A percentile compares a stretch with the other conserved stretches of the same genome.
Conservation (phyloP, 2,888 invertebrate genomes). For the Desoria tigrina region DNA sequence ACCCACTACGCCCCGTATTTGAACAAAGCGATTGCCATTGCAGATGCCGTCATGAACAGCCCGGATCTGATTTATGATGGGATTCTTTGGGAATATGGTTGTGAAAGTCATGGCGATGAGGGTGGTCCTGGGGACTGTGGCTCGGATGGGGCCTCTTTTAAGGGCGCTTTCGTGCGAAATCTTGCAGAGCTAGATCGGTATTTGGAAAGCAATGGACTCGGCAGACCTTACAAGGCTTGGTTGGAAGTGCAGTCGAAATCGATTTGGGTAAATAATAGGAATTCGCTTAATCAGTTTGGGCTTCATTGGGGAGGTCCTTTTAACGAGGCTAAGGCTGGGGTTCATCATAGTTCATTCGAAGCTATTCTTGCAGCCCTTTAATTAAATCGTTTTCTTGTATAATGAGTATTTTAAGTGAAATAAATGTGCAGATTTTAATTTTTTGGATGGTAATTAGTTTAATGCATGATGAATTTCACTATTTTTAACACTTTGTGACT, state of each 20-base stretch:
- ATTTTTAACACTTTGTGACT: too few relatives aligned
- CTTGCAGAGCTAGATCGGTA: conserved; percentile 47
- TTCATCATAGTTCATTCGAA: conserved; percentile 49
- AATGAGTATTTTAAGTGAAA: too few relatives aligned
- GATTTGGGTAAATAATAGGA: conserved; percentile 42
- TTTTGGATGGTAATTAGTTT: too few relatives aligned
- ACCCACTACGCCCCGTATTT: conserved; percentile 30
- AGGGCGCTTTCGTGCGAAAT: conserved; percentile 49
- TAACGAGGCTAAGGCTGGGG: conserved; percentile 37
- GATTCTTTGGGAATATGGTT: conserved; percentile 45
- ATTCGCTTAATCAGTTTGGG: conserved; percentile 49
- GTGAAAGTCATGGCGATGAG: conserved; percentile 38
- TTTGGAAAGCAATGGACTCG: conserved; percentile 15
- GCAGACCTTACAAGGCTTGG: conserved; percentile 43
- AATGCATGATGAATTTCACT: too few relatives aligned
- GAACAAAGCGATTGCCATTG: conserved; percentile 42
- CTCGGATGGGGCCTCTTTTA: conserved; percentile 41
- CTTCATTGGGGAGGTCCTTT: conserved; percentile 46
- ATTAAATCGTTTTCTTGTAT: too few relatives aligned
- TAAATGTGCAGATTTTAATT: too few relatives aligned
- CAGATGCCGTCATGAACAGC: conserved; percentile 46
- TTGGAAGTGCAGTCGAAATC: conserved; percentile 36
- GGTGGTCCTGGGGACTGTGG: too few relatives aligned
- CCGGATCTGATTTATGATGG: conserved; percentile 36
- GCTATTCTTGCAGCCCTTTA: conserved; percentile 40